Conservation (phyloP, 2,797 vertebrate species). For the Fratercula arctica region DNA sequence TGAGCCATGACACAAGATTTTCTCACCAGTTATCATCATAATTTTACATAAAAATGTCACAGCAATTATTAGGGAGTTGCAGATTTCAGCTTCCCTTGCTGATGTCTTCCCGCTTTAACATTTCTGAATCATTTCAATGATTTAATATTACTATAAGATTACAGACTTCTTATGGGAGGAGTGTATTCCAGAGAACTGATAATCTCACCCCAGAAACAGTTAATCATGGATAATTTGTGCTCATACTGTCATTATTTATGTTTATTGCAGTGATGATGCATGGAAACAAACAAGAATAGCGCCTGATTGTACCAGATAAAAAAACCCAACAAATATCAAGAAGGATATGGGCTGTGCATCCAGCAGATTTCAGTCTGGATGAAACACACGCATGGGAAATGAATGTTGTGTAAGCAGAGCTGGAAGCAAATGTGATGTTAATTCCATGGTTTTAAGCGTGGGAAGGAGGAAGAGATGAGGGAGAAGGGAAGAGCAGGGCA, state of each 20-base stretch:
- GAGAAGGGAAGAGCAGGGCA: background rate
- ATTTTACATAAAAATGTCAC: background rate
- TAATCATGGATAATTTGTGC: background rate
- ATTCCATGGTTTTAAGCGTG: background rate
- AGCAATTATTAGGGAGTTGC: background rate
- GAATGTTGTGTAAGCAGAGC: background rate
- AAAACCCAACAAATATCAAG: background rate
- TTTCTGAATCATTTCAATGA: background rate
- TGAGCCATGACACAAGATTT: background rate
- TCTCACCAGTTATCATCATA: background rate
- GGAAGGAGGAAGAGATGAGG: background rate
- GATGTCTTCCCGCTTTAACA: background rate
- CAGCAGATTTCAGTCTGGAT: background rate
- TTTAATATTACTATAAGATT: background rate
- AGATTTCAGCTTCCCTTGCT: background rate
- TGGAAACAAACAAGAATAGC: constrained; percentile 14
- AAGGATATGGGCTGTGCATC: background rate
- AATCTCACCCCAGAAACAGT: background rate
- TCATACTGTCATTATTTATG: background rate
- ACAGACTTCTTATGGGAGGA: background rate
- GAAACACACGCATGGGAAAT: background rate
- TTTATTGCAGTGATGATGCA: constrained; percentile 12
- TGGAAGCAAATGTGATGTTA: background rate
- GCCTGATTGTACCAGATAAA: constrained; percentile 14
- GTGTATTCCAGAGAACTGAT: background rate